Evolutionary conservation across 1,140 invertebrate species (phyloP).

Genomic region (Eubasilissa regina): DNA sequence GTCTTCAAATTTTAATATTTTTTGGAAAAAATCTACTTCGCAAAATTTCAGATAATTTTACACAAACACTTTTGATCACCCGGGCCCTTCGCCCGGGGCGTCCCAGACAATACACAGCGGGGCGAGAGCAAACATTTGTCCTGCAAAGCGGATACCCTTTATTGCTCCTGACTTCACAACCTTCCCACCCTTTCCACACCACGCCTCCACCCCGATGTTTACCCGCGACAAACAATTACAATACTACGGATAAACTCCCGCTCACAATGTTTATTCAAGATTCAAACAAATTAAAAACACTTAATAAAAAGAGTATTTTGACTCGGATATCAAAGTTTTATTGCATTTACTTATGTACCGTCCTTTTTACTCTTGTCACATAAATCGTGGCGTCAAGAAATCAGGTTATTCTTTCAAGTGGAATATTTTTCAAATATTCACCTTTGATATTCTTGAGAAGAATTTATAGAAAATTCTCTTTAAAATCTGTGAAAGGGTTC

Average conservation of each 20-base stretch:
- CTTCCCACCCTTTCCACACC: conserved; percentile 60
- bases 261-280: not conserved
- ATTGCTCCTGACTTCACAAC: conserved; percentile 40
- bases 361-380: too few species aligned
- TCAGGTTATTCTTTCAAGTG: too few species aligned
- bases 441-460: too few species aligned
- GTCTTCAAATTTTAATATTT: too few species aligned
- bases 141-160: conserved; percentile 40
- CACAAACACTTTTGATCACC: not conserved
- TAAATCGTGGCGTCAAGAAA: too few species aligned
- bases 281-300: not conserved
- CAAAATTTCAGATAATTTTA: too few species aligned
- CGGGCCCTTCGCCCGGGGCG: not conserved
- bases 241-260: conserved; percentile 8
- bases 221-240: conserved; percentile 24
- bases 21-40: too few species aligned
- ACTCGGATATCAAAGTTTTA: not conserved
- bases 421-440: too few species aligned
- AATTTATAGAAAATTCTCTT: too few species aligned
- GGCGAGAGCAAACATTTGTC: conserved; percentile 39
- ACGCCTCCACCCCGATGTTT: conserved; percentile 10
- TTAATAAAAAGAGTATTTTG: conserved; percentile 2
- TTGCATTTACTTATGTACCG: too few species aligned
- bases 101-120: conserved; percentile 7
- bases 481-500: too few species aligned